Conservation (phyloP, 2,113 vertebrate species). For the Phylloscopus trochilus region DNA sequence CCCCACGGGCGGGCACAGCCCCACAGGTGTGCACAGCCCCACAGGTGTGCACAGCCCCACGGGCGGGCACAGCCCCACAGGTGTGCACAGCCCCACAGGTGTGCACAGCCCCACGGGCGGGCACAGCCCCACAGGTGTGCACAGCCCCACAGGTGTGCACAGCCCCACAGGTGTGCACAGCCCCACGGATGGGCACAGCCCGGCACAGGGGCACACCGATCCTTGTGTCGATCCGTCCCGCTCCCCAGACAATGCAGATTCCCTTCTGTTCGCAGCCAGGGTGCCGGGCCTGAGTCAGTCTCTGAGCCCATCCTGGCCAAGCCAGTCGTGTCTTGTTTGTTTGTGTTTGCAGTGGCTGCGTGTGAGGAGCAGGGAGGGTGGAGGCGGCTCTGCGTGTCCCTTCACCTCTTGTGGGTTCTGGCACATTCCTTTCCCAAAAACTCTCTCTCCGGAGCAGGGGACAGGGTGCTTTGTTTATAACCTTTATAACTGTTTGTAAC, state of each 20-base stretch:
- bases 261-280: neutral
- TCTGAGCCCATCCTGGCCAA: neutral
- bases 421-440: neutral
- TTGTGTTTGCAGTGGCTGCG: conserved; percentile 42
- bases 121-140: too few species aligned
- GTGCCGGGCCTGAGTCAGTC: neutral
- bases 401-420: conserved; percentile 37
- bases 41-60: too few species aligned
- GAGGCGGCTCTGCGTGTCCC: conserved; percentile 28
- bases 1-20: too few species aligned
- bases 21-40: too few species aligned
- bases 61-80: too few species aligned
- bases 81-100: too few species aligned
- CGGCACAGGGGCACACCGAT: neutral
- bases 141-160: too few species aligned
- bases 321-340: conserved; percentile 23
- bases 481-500: too few species aligned
- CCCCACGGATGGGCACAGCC: too few species aligned
- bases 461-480: neutral
- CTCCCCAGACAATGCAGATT: neutral
- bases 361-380: conserved; percentile 10
- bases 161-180: too few species aligned
- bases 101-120: too few species aligned
- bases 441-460: neutral
- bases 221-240: neutral